Base-by-base conservation (phyloP, 2,888 invertebrate genomes). In the Flabesymbios commensalis region DNA sequence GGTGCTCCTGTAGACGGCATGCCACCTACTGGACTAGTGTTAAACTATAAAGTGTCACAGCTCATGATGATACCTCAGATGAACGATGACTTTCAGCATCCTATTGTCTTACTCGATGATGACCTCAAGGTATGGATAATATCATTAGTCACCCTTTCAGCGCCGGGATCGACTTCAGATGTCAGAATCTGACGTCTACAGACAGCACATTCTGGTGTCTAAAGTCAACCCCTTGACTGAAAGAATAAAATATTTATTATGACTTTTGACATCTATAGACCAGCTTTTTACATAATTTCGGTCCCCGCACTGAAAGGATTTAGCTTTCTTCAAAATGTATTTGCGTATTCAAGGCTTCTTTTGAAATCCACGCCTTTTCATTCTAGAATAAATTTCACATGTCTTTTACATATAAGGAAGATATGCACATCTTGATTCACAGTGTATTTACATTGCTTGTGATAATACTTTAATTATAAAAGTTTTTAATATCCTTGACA, bases 41-140 rank as follows among this genome's bases (percentile, higher is more conserved):
- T 33, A 76, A 75, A 64, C 54, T 89, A 87, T 75, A 87, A 86
- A 10, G 86, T 94, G 57, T 87, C 89, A 72, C 95, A 95, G 82
- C 87, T 89, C 17, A 86, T 90, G 64, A 75, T 93, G 60, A 78
- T 94, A 57, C 89, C 89, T 14, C 87, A 87, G 63, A 69, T 75
- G 66, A 87, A 87, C 45, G 88, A 90, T 70, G 71, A 80, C 39
- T 90, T 90, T 75, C 81, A 95, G 17, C 90, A 90, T 76, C 90
- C 91, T 1, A 84, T 97, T 24, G 73, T 96, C 31, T 79, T 96
- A 57, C 81, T 96, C 52, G 82, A 81, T 68, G 63, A 59, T 3
- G 29, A 60, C 24, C 45, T 61, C 39, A 62, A 68, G 65, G 72
- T 72, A 41, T 33, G 53, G n/a, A n/a, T n/a, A n/a, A n/a, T n/a